A percentile compares a stretch with the other conserved stretches of the same genome.
phyloP scores from a whole-genome alignment of 2,888 invertebrate species.

The Chaetogeoica ovagalla region DNA sequence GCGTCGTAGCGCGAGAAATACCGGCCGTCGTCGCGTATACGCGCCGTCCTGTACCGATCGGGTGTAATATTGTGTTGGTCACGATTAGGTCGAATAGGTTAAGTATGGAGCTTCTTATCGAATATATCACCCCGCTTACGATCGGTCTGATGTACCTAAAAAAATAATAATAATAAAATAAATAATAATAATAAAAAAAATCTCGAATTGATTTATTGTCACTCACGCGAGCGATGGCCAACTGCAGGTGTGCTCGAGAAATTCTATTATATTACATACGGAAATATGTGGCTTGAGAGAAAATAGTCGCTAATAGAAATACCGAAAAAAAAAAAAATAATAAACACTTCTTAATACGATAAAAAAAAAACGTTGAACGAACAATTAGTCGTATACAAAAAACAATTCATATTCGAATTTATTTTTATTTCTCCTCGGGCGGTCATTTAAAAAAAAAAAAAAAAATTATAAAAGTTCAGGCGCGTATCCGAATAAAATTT shows the following conservation, averaged over 20 bases:
- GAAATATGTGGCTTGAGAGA: not conserved
- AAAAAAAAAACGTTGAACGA: too few species aligned
- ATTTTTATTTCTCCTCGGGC: not conserved
- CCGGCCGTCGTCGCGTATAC: not conserved
- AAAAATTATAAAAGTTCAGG: too few species aligned
- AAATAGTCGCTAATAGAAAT: not conserved
- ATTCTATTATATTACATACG: not conserved
- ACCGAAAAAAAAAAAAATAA: conserved; percentile 8
- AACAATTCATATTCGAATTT: not conserved
- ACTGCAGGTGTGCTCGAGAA: not conserved
- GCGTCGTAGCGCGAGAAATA: conserved; percentile 1
- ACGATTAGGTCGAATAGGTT: conserved; percentile 51
- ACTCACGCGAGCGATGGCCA: not conserved
- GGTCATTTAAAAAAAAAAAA: not conserved
- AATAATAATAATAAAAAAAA: not conserved
- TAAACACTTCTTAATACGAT: too few species aligned
- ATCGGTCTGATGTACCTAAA: conserved; percentile 13
- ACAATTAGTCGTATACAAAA: conserved; percentile 1
- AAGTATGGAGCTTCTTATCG: conserved; percentile 52
- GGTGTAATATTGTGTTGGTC: conserved; percentile 51
- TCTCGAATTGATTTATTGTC: conserved; percentile 49
- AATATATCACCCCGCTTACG: conserved; percentile 34
- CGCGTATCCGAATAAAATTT: too few species aligned
- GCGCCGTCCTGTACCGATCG: not conserved
- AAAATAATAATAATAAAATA: too few species aligned